These are phyloP conservation scores for Struthio camelus DNA, from an alignment of 2,113 vertebrate species.

Conservation along the genomic window DNA sequence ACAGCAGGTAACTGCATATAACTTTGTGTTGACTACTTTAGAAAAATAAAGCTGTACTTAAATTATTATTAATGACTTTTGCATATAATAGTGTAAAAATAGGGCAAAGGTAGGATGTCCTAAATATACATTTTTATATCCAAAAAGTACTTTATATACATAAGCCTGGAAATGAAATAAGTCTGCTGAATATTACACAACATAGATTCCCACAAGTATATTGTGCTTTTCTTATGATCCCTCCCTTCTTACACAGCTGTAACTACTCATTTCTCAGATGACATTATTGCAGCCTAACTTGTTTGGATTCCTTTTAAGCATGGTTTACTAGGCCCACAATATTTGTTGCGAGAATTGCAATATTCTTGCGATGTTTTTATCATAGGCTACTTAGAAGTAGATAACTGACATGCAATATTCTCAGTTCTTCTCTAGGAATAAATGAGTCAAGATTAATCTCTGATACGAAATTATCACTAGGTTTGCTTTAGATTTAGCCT, in stretches of 20 bases:
- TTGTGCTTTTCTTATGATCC: neutral
- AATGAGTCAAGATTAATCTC: neutral
- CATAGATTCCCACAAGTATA: neutral
- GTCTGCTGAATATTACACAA: neutral
- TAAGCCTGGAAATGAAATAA: neutral
- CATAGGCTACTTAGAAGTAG: neutral
- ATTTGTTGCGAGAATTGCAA: neutral
- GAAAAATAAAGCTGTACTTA: neutral
- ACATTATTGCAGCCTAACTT: neutral
- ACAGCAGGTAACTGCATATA: neutral
- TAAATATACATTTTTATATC: neutral
- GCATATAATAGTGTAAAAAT: neutral
- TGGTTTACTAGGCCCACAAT: rapidly evolving
- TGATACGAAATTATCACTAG: neutral
- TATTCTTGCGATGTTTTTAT: neutral
- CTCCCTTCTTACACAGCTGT: neutral
- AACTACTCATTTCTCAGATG: neutral
- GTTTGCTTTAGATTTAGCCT: neutral
- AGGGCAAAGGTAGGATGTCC: neutral
- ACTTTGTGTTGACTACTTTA: neutral
- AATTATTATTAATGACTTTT: neutral
- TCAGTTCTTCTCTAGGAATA: neutral
- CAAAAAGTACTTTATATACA: neutral
- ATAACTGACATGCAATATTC: neutral
- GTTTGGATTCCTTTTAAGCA: neutral